Base-by-base conservation (phyloP, 2,888 invertebrate species). In the Agrotis ipsilon region DNA sequence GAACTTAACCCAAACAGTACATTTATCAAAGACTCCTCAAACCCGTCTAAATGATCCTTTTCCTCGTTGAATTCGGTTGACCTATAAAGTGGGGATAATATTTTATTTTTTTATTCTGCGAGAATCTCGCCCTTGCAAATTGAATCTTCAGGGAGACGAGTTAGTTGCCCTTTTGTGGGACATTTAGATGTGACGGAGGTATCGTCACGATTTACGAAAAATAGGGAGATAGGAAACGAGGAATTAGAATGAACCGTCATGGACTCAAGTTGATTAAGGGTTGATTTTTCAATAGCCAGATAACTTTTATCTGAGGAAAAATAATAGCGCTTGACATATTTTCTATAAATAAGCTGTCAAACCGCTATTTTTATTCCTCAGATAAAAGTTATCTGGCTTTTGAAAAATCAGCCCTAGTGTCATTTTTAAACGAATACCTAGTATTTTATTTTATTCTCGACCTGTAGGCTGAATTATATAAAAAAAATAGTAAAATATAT, bases 111-210 rank as follows among this genome's bases (percentile, higher is more conserved):
- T 85, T 82, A 85, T 85, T 75, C 82, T 72, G 54, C 63, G 57
- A 69, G 77, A 79, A 80, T 85, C 82, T 78, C 69, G 67, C 78
- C 84, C 83, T 85, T 75, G 84, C 85, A 88, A 88, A 88, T 88
- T 88, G 88, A 88, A 88, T 88, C 86, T 87, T 84, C 62, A 70
- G 82, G 87, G 81, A 83, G 82, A 80, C 69, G 75, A 78, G 78
- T 74, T 76, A 83, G 66, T 81, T 82, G 78, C 72, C 84, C 80
- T 83, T 83, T 83, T 59, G 45, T 55, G 69, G 32, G 61, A 6
- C 59, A 11, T 86, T 88, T 86, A 85, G 13, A 77, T 16, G 11
- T 2, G 0, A 73, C 68, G 55, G 43, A 43, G 18, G 16, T 21
- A 43, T 27, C 0, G 13, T 13, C 9, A 16, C 16, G 18, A 21